phyloP scores from a whole-genome alignment of 2,797 vertebrate species.

The Poecilia wingei region DNA sequence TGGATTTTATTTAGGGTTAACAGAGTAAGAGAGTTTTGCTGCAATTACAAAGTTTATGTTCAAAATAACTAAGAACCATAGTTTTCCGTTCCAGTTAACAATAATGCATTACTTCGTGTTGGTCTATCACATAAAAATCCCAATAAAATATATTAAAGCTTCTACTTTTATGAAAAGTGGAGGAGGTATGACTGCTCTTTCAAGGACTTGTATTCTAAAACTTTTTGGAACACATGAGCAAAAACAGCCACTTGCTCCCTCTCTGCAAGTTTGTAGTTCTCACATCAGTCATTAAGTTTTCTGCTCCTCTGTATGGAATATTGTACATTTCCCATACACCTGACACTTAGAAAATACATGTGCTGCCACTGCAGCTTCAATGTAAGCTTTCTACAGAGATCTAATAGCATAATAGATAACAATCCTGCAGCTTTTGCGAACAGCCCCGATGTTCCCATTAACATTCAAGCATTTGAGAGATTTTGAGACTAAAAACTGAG shows the following conservation, averaged over 20 bases:
- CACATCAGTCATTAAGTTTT: not conserved
- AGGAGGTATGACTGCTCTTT: not conserved
- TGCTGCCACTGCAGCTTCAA: not conserved
- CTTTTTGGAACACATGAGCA: not conserved
- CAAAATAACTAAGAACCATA: not conserved
- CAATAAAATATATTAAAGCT: not conserved
- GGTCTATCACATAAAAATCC: not conserved
- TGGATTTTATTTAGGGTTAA: not conserved
- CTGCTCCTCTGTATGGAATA: not conserved
- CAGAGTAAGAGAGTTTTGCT: not conserved
- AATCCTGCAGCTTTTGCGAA: conserved; percentile 7
- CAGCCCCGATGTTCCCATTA: conserved; percentile 17
- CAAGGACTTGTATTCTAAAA: not conserved
- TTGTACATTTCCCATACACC: not conserved
- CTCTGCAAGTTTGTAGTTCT: not conserved
- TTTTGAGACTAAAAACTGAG: conserved; percentile 12
- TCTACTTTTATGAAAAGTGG: not conserved
- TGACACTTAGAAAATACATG: not conserved
- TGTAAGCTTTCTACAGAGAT: not conserved
- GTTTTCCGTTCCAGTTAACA: not conserved
- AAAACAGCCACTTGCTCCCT: not conserved
- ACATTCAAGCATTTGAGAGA: conserved; percentile 11
- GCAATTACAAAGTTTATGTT: not conserved
- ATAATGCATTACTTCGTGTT: not conserved
- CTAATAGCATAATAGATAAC: conserved; percentile 15